Conservation (phyloP, 1,140 invertebrate genomes). For the Wiebesia pumilae region DNA sequence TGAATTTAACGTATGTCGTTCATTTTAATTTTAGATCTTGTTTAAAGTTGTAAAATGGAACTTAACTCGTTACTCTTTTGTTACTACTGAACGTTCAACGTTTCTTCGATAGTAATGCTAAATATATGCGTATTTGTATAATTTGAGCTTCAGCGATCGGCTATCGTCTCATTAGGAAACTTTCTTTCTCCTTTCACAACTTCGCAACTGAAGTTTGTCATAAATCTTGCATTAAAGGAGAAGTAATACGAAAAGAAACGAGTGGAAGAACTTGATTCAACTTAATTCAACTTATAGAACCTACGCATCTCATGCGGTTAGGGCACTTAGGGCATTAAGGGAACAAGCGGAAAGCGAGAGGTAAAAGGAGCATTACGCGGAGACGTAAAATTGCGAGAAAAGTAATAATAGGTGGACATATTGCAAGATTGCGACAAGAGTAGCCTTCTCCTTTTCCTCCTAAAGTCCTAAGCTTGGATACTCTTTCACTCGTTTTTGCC, state of each 20-base stretch:
- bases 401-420: not conserved
- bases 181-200: not conserved
- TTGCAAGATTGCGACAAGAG: not conserved
- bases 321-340: not conserved
- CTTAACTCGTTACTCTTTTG: not conserved
- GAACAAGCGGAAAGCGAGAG: not conserved
- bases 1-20: no score
- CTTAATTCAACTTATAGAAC: not conserved
- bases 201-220: constrained; percentile 33
- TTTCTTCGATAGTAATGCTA: not conserved
- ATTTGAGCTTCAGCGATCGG: constrained; percentile 1
- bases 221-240: constrained; percentile 28
- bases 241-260: not conserved
- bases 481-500: not conserved
- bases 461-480: not conserved
- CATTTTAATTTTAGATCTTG: not conserved
- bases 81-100: not conserved
- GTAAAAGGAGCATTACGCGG: not conserved
- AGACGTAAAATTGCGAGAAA: constrained; percentile 25
- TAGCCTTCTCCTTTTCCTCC: not conserved
- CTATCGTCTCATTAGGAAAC: constrained; percentile 28
- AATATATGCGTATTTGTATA: not conserved
- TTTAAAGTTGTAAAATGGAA: not conserved
- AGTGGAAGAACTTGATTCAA: no score
- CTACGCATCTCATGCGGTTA: not conserved